Base-by-base conservation (phyloP, 2,797 vertebrate species). In the Taenioides sp. region DNA sequence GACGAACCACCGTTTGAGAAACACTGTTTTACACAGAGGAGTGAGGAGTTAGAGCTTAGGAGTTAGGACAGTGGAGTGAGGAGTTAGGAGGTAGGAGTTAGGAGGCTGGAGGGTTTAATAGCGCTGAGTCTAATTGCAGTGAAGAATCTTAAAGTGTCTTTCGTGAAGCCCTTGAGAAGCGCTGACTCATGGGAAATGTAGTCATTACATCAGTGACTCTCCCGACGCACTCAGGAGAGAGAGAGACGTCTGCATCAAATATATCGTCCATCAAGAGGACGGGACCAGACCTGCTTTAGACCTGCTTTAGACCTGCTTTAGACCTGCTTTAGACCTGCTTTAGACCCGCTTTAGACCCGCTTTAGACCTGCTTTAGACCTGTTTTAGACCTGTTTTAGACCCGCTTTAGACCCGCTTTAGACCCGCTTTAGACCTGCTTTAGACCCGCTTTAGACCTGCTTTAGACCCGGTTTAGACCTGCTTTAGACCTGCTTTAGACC, bases 111-210 rank as follows among this genome's bases (percentile, higher is more conserved):
- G 14, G 28, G 59, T 17, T 40, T 40, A 27, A 28, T 17, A 22
- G 22, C 40, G 43, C 11, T n/a, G 34, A 23, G 31, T 37, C 31
- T 63, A 22, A 63, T 63, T 63, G 61, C 16, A 10, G 20, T 40
- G 61, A 40, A 63, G 31, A 63, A 12, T 63, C 61, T 22, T 40
- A 20, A 28, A n/a, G 34, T 63, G 61, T 40, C 61, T 61, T 37
- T 61, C 3, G 9, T 37, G 34, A 63, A 40, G 34, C 17, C 60
- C 61, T 63, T 63, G 61, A 63, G 61, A 63, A 63, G 22, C 17
- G 65, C 65, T 50, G 65, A 67, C 65, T 54, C 43, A 49, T 67
- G 65, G 49, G 43, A 67, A 67, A 54, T 67, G 47, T 27, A 49
- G 65, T 50, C 7, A 49, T 49, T 25, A 54, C 65, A 31, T 67